phyloP scores from a whole-genome alignment of 2,113 vertebrate genomes.

The Dicrurus megarhynchus region DNA sequence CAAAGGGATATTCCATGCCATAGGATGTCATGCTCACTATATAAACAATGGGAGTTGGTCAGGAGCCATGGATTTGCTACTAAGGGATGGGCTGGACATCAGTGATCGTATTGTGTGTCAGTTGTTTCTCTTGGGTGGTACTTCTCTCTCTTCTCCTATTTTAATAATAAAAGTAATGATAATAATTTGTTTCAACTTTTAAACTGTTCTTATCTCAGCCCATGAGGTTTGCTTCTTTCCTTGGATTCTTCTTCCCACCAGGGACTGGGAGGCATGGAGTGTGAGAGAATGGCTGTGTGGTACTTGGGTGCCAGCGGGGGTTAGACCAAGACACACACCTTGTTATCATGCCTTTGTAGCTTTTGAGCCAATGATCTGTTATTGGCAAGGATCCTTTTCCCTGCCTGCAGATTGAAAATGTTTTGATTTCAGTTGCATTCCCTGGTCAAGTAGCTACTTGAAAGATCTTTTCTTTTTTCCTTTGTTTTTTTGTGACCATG shows the following conservation, averaged over 20 bases:
- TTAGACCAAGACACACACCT: neutral
- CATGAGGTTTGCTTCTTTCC: neutral
- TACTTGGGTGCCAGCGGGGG: neutral
- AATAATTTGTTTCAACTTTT: neutral
- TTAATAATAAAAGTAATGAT: neutral
- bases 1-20: neutral
- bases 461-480: neutral
- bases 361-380: neutral
- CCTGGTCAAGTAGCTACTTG: neutral
- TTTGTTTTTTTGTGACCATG: neutral
- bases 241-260: neutral
- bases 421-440: neutral
- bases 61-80: neutral
- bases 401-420: neutral
- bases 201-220: neutral
- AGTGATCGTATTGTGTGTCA: fast-evolving
- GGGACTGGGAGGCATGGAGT: neutral
- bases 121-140: fast-evolving
- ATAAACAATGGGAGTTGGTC: fast-evolving
- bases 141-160: neutral
- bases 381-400: neutral
- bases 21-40: neutral
- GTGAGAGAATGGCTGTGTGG: neutral
- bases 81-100: neutral
- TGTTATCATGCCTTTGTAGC: neutral